Evolutionary conservation across 2,113 vertebrate genomes (phyloP).

Genomic region (Porphyrio hochstetteri): DNA sequence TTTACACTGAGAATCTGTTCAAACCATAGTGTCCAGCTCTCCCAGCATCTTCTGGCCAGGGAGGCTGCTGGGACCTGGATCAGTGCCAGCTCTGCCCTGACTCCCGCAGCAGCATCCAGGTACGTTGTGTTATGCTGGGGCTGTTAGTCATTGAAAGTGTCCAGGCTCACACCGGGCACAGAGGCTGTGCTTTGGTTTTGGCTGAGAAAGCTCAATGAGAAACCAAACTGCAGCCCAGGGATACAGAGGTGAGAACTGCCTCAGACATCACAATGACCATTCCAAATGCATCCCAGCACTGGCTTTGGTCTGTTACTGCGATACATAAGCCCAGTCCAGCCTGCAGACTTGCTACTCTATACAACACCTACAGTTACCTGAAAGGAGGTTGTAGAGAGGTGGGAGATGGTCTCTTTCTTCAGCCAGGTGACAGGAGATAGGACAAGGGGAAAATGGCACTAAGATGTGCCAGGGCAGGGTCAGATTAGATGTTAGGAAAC

Average conservation of each 20-base stretch:
- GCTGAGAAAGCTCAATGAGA: not conserved
- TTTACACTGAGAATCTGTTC: not conserved
- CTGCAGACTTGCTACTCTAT: not conserved
- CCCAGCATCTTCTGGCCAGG: not conserved
- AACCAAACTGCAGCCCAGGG: not conserved
- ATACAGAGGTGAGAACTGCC: not conserved
- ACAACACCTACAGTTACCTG: too few species aligned
- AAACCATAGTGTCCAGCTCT: accelerated
- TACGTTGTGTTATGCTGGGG: not conserved
- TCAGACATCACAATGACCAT: not conserved
- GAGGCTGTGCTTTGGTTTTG: not conserved
- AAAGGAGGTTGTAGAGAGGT: too few species aligned
- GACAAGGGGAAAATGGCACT: too few species aligned
- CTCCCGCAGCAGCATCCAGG: not conserved
- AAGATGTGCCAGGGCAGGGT: too few species aligned
- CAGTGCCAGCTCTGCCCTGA: not conserved
- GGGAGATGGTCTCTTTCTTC: too few species aligned
- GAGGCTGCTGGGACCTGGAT: not conserved
- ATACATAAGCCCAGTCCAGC: accelerated
- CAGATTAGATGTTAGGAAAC: too few species aligned
- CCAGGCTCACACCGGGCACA: constrained; percentile 20
- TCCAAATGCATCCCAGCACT: not conserved
- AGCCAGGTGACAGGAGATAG: too few species aligned
- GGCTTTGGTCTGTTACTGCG: not conserved
- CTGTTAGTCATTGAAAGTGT: constrained; percentile 11